Evolutionary conservation across 2,888 invertebrate species (phyloP), one percentile per base, ranked within the genome.

Genomic region (Eupithecia vulgata): DNA sequence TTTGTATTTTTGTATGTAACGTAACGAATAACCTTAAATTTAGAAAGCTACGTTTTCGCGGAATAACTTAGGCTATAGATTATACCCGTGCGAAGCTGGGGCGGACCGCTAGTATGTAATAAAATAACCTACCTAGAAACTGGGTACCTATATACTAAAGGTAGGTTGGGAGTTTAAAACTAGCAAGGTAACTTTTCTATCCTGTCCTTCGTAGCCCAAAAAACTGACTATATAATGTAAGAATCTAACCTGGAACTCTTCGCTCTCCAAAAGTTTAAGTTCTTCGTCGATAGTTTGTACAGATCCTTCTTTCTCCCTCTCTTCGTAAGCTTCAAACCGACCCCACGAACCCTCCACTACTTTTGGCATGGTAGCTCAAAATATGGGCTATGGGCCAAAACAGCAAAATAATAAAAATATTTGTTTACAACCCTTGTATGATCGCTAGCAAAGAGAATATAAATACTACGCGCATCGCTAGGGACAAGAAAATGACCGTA

Each of bases 291-390:
- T n/a, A 10, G 1, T 64, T n/a, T 35, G 21, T 10, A 4, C 21
- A n/a, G 34, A n/a, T 3, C 2, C 8, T 2, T 7, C 17, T 61
- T 37, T 12, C 12, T 34, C 5, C 5, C 17, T n/a, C 10, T 64
- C 37, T 3, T 64, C 62, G 62, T 1, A 64, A 35, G 10, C 37
- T 35, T 64, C 37, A 5, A 64, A 64, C 4, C 62, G 62, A 35
- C 62, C 62, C 62, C 62, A 64, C 17, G 62, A 64, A 35, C n/a
- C n/a, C n/a, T 64, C 62, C 21, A n/a, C 37, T 35, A 37, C 13
- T n/a, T 37, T 37, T 35, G 21, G 62, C 62, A 64, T 64, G 35
- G 35, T 64, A 1, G 25, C 2, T 4, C 30, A 30, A 30, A 30
- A 30, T 30, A 4, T 30, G 30, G 30, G 30, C 17, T 12, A 61